These are phyloP conservation scores for Nestor notabilis DNA, from an alignment of 2,113 vertebrate species.

Conservation along the genomic window DNA sequence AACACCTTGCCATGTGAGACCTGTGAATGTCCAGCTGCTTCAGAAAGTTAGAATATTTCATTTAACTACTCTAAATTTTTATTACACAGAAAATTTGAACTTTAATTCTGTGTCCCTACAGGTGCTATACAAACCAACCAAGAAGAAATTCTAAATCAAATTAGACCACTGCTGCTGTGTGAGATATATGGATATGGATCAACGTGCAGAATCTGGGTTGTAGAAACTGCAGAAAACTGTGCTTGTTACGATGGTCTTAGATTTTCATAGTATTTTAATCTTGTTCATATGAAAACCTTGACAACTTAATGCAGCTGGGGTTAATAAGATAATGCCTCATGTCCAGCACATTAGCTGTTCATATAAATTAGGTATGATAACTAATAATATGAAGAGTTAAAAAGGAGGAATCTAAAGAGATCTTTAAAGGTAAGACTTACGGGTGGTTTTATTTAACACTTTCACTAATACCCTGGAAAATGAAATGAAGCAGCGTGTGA, in stretches of 20 bases:
- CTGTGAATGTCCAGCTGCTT: neutral
- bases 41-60: neutral
- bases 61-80: neutral
- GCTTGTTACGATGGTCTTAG: neutral
- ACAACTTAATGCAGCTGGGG: neutral
- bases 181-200: neutral
- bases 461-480: neutral
- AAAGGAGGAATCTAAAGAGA: neutral
- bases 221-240: neutral
- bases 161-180: neutral
- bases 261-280: neutral
- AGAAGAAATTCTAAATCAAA: neutral
- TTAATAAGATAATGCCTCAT: neutral
- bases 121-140: neutral
- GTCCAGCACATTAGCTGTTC: neutral
- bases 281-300: neutral
- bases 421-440: neutral
- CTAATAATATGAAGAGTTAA: neutral
- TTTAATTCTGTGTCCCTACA: neutral
- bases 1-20: neutral
- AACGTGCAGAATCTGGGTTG: neutral
- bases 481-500: neutral
- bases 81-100: neutral
- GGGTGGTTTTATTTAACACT: neutral
- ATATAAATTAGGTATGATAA: neutral